Evolutionary conservation across 2,113 vertebrate species (phyloP).

Genomic region (Mastomys coucha): DNA sequence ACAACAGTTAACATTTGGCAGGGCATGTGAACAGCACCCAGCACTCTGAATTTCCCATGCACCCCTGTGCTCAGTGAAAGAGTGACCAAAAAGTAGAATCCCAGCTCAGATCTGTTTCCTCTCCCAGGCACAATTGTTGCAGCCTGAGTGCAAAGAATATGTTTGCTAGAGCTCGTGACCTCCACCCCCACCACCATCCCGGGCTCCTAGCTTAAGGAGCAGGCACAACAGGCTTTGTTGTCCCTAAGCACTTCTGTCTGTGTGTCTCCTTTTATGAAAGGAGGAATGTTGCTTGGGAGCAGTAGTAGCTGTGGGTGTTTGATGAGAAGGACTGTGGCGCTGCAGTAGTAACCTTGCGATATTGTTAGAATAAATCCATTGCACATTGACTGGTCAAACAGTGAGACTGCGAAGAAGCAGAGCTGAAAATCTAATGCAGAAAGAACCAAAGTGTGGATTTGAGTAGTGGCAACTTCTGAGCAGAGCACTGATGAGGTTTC

Average conservation of each 20-base stretch:
- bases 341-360: constrained; percentile 56
- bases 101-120: background rate
- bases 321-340: constrained; percentile 12
- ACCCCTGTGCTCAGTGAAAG: background rate
- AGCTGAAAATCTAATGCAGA: constrained; percentile 21
- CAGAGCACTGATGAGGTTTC: constrained; percentile 27
- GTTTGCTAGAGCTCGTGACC: background rate
- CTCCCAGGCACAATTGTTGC: background rate
- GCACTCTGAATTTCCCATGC: fast-evolving
- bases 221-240: background rate
- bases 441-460: constrained; percentile 2
- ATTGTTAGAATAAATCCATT: constrained; percentile 69
- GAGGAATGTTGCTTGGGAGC: constrained; percentile 51
- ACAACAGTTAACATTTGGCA: background rate
- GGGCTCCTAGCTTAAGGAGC: constrained; percentile 18
- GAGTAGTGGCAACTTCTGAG: constrained; percentile 8
- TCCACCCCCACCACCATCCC: fast-evolving
- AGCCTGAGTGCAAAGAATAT: constrained; percentile 4
- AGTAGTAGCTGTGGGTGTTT: constrained; percentile 32
- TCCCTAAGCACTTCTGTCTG: background rate
- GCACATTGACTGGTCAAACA: constrained; percentile 27
- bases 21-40: background rate
- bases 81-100: background rate
- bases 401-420: constrained; percentile 26
- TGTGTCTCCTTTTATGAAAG: constrained; percentile 29